A percentile compares a stretch with the other conserved stretches of the same genome.
phyloP scores from a whole-genome alignment of 1,140 invertebrate species.

The Aradophagus sp. region DNA sequence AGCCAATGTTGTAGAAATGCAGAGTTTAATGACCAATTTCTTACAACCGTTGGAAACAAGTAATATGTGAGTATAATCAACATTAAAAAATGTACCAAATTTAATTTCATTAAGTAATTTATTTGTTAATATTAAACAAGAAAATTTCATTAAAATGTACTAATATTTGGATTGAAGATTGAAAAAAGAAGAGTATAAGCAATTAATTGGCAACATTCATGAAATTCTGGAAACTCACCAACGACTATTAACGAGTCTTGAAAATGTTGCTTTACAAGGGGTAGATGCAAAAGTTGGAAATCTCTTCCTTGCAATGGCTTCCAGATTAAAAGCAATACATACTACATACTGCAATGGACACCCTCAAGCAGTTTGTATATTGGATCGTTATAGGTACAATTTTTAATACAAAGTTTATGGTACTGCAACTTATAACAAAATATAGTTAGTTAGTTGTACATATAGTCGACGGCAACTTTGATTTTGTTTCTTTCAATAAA shows the following conservation, averaged over 20 bases:
- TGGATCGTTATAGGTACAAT: constrained; percentile 90
- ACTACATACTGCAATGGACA: constrained; percentile 92
- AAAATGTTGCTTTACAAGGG: constrained; percentile 82
- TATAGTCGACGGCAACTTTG: too few relatives aligned
- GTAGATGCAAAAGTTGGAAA: constrained; percentile 91
- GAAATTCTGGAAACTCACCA: constrained; percentile 90
- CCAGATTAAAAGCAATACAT: constrained; percentile 90
- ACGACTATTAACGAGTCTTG: constrained; percentile 84
- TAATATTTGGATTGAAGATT: too few relatives aligned
- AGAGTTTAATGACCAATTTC: constrained; percentile 88
- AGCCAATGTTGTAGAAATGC: constrained; percentile 90
- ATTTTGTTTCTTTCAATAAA: too few relatives aligned
- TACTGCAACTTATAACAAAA: too few relatives aligned
- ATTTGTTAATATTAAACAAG: too few relatives aligned
- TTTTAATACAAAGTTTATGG: constrained; percentile 1
- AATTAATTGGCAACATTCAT: constrained; percentile 90
- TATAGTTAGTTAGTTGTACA: too few relatives aligned
- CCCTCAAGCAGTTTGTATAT: constrained; percentile 91
- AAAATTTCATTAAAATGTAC: too few relatives aligned
- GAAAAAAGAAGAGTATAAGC: constrained; percentile 87
- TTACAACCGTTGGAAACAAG: constrained; percentile 87
- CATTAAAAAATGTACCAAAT: constrained; percentile 35
- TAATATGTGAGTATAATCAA: constrained; percentile 83
- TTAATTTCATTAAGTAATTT: too few relatives aligned
- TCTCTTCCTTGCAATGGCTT: constrained; percentile 90